Percentiles rank a stretch among this genome's conserved stretches.
These are phyloP conservation scores for Danio tinwini DNA, from an alignment of 2,797 vertebrate species.

Conservation along the genomic window DNA sequence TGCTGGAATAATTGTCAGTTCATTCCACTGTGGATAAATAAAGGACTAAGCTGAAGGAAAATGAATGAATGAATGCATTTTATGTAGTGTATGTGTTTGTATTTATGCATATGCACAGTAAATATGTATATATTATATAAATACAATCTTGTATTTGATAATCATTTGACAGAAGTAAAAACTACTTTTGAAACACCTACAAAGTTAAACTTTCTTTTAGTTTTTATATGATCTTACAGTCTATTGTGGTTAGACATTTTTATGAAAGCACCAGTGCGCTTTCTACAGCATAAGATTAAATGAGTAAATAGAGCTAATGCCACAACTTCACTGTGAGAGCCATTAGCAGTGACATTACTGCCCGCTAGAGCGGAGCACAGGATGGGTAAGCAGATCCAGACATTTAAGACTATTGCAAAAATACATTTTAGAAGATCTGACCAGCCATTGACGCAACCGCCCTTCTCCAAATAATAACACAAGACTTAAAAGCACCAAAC, in stretches of 20 bases:
- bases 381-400: not conserved
- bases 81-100: too few relatives aligned
- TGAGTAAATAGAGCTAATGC: conserved; percentile 19
- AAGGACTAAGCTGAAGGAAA: too few relatives aligned
- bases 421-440: conserved; percentile 18
- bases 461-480: conserved; percentile 8
- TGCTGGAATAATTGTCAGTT: too few relatives aligned
- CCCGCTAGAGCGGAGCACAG: conserved; percentile 11
- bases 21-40: too few relatives aligned
- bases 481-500: not conserved
- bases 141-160: too few relatives aligned
- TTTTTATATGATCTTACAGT: not conserved
- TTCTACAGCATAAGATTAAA: not conserved
- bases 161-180: too few relatives aligned
- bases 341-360: conserved; percentile 33
- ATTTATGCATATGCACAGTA: too few relatives aligned
- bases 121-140: too few relatives aligned
- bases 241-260: conserved; percentile 9
- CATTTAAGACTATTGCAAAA: conserved; percentile 15
- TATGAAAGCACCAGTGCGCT: not conserved
- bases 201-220: not conserved
- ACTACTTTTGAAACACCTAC: too few relatives aligned
- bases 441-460: not conserved
- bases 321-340: conserved; percentile 18
- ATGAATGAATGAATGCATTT: too few relatives aligned